A percentile compares a stretch with the other conserved stretches of the same genome.
These are phyloP conservation scores for Arge pagana DNA, from an alignment of 2,888 invertebrate genomes.

Conservation along the genomic window DNA sequence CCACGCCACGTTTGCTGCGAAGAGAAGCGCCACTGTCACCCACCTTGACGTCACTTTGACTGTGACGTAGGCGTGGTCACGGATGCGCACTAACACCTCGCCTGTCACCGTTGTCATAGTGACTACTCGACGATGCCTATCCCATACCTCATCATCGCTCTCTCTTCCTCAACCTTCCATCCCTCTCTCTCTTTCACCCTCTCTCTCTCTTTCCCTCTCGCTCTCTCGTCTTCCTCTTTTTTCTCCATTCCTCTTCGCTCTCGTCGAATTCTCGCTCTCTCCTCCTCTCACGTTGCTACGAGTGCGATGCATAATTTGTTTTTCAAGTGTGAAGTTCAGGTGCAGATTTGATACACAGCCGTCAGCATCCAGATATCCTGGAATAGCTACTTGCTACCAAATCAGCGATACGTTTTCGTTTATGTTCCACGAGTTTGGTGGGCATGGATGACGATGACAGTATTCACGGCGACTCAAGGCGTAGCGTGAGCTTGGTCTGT, in stretches of 20 bases:
- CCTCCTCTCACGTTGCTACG: no score
- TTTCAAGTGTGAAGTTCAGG: no score
- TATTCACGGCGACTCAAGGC: no score
- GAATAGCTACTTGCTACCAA: no score
- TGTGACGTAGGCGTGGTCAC: conserved; percentile 58
- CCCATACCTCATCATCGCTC: conserved; percentile 24
- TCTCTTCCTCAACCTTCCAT: conserved; percentile 20
- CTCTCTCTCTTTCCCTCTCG: not conserved
- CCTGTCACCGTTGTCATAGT: conserved; percentile 55
- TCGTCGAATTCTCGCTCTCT: no score
- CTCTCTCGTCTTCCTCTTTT: not conserved
- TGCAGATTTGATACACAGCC: no score
- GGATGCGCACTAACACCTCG: conserved; percentile 58
- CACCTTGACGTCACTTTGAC: conserved; percentile 49
- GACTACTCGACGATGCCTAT: conserved; percentile 41
- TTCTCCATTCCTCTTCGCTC: not conserved
- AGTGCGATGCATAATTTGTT: no score
- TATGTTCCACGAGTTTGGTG: no score
- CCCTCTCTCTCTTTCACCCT: conserved; percentile 14
- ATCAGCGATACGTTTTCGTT: no score
- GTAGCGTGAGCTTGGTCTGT: no score
- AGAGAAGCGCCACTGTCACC: conserved; percentile 44
- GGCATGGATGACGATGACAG: no score
- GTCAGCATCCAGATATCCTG: no score
- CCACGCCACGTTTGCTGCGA: conserved; percentile 44